Evolutionary conservation across 2,888 invertebrate species (phyloP).

Genomic region (Luffia ferchaultella): DNA sequence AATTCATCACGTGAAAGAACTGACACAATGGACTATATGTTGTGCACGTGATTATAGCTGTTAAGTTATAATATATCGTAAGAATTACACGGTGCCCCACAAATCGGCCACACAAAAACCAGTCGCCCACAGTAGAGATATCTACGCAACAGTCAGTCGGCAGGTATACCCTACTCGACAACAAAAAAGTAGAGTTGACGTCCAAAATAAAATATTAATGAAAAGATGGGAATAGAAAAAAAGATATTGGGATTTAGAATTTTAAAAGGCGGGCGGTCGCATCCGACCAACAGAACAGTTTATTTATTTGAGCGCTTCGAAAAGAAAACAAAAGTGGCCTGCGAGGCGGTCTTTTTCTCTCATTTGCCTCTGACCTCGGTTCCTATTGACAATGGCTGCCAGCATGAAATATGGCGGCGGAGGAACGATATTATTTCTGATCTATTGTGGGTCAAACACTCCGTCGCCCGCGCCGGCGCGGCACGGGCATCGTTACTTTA

Average conservation of each 20-base stretch:
- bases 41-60: too few species aligned
- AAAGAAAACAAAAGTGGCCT: conserved; percentile 55
- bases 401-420: conserved; percentile 61
- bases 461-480: conserved; percentile 34
- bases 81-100: conserved; percentile 24
- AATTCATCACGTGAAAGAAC: too few species aligned
- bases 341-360: conserved; percentile 50
- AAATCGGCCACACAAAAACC: conserved; percentile 27
- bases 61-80: too few species aligned
- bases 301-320: conserved; percentile 53
- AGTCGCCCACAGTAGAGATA: conserved; percentile 15
- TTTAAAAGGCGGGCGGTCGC: conserved; percentile 56
- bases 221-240: conserved; percentile 48
- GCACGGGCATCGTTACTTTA: too few species aligned
- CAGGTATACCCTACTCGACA: conserved; percentile 23
- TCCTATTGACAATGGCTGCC: conserved; percentile 63
- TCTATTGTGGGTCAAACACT: conserved; percentile 30
- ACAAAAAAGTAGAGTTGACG: conserved; percentile 42
- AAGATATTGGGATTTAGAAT: conserved; percentile 44
- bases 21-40: too few species aligned
- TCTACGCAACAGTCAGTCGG: conserved; percentile 35
- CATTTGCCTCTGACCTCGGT: conserved; percentile 62
- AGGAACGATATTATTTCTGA: conserved; percentile 41
- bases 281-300: conserved; percentile 42
- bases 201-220: conserved; percentile 60